These are phyloP conservation scores for Syngnathus typhle DNA, from an alignment of 2,113 vertebrate species.

Conservation along the genomic window DNA sequence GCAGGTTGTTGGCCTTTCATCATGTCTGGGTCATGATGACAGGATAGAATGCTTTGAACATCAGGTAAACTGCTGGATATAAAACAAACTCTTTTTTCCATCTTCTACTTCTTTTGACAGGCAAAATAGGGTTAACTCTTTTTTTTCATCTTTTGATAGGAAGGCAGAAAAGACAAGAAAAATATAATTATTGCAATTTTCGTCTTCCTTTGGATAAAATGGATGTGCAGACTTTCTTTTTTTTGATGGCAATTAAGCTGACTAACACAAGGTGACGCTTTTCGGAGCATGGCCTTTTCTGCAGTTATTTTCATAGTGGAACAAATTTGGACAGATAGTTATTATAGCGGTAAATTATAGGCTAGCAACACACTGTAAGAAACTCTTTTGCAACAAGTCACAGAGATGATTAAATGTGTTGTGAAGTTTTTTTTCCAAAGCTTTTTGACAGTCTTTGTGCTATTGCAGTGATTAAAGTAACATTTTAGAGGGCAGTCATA, in stretches of 20 bases:
- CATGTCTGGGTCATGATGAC: too few species aligned
- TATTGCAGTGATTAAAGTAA: neutral
- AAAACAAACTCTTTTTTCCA: slow-evolving; percentile 16
- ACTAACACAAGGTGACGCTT: slow-evolving; percentile 12
- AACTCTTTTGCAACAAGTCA: neutral
- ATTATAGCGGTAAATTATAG: neutral
- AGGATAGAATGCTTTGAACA: too few species aligned
- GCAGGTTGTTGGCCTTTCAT: too few species aligned
- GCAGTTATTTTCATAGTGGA: neutral
- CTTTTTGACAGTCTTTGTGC: neutral
- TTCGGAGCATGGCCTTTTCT: slow-evolving; percentile 4
- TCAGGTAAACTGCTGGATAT: slow-evolving; percentile 8
- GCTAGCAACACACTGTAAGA: neutral
- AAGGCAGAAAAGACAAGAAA: slow-evolving; percentile 17
- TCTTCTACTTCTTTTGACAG: slow-evolving; percentile 21
- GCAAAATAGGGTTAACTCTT: slow-evolving; percentile 11
- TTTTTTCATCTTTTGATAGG: slow-evolving; percentile 14
- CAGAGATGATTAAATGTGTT: neutral
- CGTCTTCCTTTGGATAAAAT: slow-evolving; percentile 27
- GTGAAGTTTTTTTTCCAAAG: neutral
- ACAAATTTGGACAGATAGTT: neutral
- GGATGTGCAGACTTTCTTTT: slow-evolving; percentile 22
- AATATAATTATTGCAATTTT: slow-evolving; percentile 30
- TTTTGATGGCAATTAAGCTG: slow-evolving; percentile 37
- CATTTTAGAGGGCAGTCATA: neutral